phyloP scores from a whole-genome alignment of 2,797 vertebrate species.

The Microctenopoma steveboyesi region DNA sequence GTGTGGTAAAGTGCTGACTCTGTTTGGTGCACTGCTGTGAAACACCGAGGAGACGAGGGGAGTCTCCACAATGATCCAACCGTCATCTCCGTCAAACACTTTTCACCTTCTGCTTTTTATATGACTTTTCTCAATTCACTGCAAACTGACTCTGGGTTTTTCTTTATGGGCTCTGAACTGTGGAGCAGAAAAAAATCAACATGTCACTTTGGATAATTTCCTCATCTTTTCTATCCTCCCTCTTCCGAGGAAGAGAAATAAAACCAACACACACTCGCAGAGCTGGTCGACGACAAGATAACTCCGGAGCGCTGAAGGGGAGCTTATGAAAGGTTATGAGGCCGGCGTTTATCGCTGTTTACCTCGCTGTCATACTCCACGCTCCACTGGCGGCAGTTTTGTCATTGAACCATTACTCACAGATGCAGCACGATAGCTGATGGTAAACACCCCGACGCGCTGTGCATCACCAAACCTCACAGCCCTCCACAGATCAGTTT shows the following conservation, averaged over 20 bases:
- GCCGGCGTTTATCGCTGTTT: slow-evolving; percentile 64
- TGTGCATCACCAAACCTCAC: not conserved
- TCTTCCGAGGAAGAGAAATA: slow-evolving; percentile 13
- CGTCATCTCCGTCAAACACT: no score
- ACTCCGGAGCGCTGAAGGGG: slow-evolving; percentile 41
- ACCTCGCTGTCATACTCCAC: slow-evolving; percentile 59
- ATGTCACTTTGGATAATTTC: slow-evolving; percentile 40
- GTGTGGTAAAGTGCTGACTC: no score
- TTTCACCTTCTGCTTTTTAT: no score
- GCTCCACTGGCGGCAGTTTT: slow-evolving; percentile 46
- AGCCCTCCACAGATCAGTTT: not conserved
- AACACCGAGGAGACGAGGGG: no score
- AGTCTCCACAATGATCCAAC: no score
- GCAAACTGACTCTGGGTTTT: no score
- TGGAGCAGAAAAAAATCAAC: not conserved
- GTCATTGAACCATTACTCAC: slow-evolving; percentile 60
- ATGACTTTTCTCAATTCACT: no score
- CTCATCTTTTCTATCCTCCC: slow-evolving; percentile 24
- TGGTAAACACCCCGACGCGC: slow-evolving; percentile 32
- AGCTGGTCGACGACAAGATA: slow-evolving; percentile 24
- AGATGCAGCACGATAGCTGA: slow-evolving; percentile 48
- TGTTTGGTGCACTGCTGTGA: no score
- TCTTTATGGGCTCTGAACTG: not conserved
- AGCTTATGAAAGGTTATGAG: slow-evolving; percentile 67
- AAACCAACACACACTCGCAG: slow-evolving; percentile 24